Evolutionary conservation across 2,888 invertebrate genomes (phyloP).

Genomic region (Margaritifera margaritifera): DNA sequence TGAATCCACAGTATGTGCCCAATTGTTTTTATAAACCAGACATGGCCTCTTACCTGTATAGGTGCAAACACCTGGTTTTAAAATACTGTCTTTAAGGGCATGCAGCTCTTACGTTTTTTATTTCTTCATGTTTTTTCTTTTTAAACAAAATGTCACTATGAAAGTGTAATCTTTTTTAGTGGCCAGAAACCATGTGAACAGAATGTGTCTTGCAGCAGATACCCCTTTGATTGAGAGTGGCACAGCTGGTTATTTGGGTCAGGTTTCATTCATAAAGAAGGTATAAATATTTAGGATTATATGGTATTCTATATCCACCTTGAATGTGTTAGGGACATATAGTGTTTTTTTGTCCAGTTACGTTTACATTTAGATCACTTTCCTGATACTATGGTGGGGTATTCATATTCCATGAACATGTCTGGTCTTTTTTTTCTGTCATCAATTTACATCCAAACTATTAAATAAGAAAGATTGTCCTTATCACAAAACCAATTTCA

Average conservation of each 20-base stretch:
- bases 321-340: not conserved
- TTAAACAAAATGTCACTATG: not conserved
- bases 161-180: slow-evolving; percentile 73
- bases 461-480: too few relatives aligned
- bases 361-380: not conserved
- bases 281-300: slow-evolving; percentile 43
- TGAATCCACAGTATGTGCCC: too few relatives aligned
- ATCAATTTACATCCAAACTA: too few relatives aligned
- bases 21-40: too few relatives aligned
- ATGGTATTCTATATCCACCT: not conserved
- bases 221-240: slow-evolving; percentile 97
- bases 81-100: not conserved
- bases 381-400: not conserved
- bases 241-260: slow-evolving; percentile 96
- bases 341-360: not conserved
- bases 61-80: not conserved
- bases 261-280: slow-evolving; percentile 77
- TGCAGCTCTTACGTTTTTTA: not conserved
- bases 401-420: too few relatives aligned
- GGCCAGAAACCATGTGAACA: slow-evolving; percentile 98
- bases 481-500: too few relatives aligned
- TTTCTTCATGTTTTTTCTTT: not conserved
- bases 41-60: too few relatives aligned
- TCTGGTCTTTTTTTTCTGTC: too few relatives aligned
- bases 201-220: slow-evolving; percentile 97